Evolutionary conservation across 2,113 vertebrate genomes (phyloP), one percentile per base, ranked within the genome.

Genomic region (Oncorhynchus mykiss): DNA sequence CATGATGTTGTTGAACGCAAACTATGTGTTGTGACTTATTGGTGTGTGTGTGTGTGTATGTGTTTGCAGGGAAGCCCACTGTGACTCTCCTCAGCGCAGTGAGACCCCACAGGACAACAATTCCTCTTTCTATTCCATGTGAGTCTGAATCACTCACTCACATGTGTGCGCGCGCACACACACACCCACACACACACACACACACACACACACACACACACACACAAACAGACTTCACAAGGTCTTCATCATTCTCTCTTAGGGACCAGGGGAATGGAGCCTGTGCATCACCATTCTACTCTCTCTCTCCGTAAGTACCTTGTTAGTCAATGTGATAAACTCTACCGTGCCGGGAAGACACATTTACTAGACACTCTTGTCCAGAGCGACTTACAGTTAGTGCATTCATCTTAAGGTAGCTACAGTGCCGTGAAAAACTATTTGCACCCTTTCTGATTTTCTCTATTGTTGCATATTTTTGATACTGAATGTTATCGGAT

Each of bases 21-120:
- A 45, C 16, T 45, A 13, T 70, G 20, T 51, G 62, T 74, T 24
- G 29, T 73, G 14, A 57, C 1, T 82, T 5, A 77, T 18, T 72
- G 71, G 31, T 80, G 20, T 78, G 18, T 82, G 67, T 83, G 51
- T 80, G 13, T 81, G 13, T 31, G 31, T 34, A 1, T 71, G 71
- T 31, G 60, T 68, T 3, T 54, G 31, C 76, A 91, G 89, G 74
- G 86, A 86, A 34, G 39, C 57, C 49, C 27, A 13, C 31, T 67
- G 83, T 67, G 49, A 45, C 7, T 16, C 60, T 7, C 57, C 70
- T 14, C 67, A 14, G 51, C 51, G 16, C 13, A 2, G 62, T 51
- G 86, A 82, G n/a, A 74, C n/a, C 3, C 45, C 74, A 54, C 49
- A 48, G 45, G 76, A 78, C 0, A 12, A 2, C 54, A 78, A 25